phyloP scores from a whole-genome alignment of 1,140 invertebrate genomes.

The Diabrotica virgifera region DNA sequence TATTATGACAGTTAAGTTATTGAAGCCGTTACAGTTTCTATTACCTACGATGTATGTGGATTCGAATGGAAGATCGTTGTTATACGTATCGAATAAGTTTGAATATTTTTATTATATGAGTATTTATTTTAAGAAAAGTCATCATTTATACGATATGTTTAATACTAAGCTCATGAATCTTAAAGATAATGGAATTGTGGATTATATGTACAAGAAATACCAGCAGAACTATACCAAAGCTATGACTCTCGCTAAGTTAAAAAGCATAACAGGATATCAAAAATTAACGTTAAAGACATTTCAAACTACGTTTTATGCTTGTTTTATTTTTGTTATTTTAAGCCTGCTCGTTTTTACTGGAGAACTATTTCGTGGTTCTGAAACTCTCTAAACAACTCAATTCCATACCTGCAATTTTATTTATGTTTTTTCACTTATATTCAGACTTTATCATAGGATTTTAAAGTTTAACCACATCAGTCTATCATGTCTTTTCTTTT shows the following conservation, averaged over 20 bases:
- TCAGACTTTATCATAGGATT: no score
- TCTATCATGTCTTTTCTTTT: no score
- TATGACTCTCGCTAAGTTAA: neutral
- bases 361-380: no score
- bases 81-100: neutral
- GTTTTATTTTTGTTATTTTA: neutral
- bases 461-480: no score
- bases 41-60: neutral
- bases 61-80: neutral
- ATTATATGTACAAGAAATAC: neutral
- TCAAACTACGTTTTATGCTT: neutral
- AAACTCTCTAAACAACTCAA: no score
- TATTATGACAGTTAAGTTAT: neutral
- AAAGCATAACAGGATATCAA: neutral
- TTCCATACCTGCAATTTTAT: no score
- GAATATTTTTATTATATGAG: neutral
- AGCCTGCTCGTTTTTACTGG: neutral
- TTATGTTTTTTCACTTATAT: no score
- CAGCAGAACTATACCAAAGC: neutral
- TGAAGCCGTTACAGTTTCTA: neutral
- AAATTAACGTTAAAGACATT: neutral
- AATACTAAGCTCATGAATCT: neutral
- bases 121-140: neutral
- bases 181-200: neutral
- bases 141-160: neutral